Evolutionary conservation across 2,797 vertebrate species (phyloP).

Genomic region (Manis javanica): DNA sequence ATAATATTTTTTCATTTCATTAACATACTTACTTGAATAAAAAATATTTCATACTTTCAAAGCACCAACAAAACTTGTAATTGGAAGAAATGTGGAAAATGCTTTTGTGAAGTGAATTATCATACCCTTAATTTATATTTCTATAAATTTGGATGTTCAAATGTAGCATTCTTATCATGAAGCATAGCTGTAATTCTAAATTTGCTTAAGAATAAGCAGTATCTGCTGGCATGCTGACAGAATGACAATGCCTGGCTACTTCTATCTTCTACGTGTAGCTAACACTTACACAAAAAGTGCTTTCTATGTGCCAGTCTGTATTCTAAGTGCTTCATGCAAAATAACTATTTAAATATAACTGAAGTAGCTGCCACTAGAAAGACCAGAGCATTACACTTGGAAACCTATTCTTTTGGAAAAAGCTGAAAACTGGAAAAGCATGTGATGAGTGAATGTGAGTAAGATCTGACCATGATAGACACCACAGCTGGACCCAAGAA

Average conservation of each 20-base stretch:
- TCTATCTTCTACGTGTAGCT: not conserved
- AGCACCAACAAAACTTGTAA: conserved; percentile 32
- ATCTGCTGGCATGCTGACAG: not conserved
- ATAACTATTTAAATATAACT: conserved; percentile 4
- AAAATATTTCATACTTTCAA: conserved; percentile 64
- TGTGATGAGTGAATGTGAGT: not conserved
- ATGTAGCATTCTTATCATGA: conserved; percentile 28
- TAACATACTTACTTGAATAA: conserved; percentile 49
- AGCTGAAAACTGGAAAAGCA: not conserved
- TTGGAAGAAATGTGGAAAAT: conserved; percentile 28
- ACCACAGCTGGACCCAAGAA: not conserved
- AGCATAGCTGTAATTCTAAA: not conserved
- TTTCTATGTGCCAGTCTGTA: not conserved
- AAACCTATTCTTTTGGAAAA: conserved; percentile 34
- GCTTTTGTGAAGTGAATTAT: conserved; percentile 48
- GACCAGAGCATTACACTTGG: not conserved
- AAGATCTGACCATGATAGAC: not conserved
- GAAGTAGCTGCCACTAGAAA: not conserved
- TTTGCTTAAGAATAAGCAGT: conserved; percentile 35
- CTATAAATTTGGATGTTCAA: not conserved
- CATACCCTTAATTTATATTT: conserved; percentile 36
- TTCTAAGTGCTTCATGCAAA: not conserved
- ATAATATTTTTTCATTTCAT: conserved; percentile 62
- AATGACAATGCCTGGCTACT: not conserved
- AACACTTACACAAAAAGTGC: not conserved